Conservation (phyloP, 2,888 invertebrate species). For the Pilophorus perplexus region DNA sequence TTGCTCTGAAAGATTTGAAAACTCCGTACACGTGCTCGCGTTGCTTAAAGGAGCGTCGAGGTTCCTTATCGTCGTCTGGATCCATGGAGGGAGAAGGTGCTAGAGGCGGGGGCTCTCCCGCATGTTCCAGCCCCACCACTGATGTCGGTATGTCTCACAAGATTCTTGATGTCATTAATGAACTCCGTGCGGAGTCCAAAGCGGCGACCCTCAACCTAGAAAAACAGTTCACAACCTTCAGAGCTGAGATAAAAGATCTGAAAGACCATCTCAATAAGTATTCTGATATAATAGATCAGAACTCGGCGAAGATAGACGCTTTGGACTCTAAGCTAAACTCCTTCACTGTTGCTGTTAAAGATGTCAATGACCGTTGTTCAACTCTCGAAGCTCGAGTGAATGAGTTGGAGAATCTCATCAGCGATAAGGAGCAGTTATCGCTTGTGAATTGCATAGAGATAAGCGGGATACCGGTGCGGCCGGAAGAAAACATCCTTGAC, state of each 20-base stretch:
- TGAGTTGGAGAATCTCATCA: background rate
- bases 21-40: background rate
- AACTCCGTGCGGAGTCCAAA: background rate
- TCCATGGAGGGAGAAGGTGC: background rate
- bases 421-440: background rate
- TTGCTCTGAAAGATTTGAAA: background rate
- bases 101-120: background rate
- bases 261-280: background rate
- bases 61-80: background rate
- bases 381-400: background rate
- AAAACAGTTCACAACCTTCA: background rate
- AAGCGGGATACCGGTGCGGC: background rate
- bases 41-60: constrained; percentile 5
- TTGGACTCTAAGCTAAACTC: background rate
- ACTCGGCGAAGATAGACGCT: too few species aligned
- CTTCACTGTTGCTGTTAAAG: background rate
- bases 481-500: background rate
- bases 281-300: background rate
- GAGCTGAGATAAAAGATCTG: background rate
- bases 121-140: too few species aligned
- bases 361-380: background rate
- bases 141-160: background rate
- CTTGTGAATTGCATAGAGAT: background rate
- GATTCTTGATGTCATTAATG: background rate
- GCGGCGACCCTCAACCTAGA: background rate